These are phyloP conservation scores for Platanista minor DNA, from an alignment of 2,113 vertebrate species.

Conservation along the genomic window DNA sequence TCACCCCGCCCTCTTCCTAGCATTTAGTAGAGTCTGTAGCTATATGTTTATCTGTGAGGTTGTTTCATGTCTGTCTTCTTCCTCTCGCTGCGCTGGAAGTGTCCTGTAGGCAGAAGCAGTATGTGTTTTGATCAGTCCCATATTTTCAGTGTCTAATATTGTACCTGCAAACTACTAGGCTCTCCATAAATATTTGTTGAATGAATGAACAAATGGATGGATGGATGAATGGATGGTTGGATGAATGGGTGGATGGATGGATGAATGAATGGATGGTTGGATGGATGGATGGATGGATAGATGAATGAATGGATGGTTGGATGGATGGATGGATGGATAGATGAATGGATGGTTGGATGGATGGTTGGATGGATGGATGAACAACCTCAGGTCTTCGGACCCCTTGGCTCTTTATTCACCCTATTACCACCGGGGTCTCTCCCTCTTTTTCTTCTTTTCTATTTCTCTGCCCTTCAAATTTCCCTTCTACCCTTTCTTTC, in stretches of 20 bases:
- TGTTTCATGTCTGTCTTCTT: neutral
- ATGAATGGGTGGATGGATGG: neutral
- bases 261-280: neutral
- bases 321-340: neutral
- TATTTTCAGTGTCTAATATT: neutral
- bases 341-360: too few species aligned
- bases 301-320: neutral
- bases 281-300: neutral
- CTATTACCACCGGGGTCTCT: neutral
- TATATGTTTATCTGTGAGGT: neutral
- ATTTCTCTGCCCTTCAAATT: neutral
- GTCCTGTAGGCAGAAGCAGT: neutral
- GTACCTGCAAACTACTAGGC: neutral
- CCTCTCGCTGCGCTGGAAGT: neutral
- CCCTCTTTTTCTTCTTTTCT: neutral
- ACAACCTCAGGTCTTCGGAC: neutral
- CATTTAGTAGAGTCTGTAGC: neutral
- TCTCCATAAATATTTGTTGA: neutral
- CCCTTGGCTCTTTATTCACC: neutral
- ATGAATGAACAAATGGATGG: neutral
- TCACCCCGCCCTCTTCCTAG: neutral
- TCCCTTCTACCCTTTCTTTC: conserved; percentile 9
- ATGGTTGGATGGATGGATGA: neutral
- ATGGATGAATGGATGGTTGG: neutral
- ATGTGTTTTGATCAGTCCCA: neutral